phyloP scores from a whole-genome alignment of 2,888 invertebrate species.

The Diogma glabrata region DNA sequence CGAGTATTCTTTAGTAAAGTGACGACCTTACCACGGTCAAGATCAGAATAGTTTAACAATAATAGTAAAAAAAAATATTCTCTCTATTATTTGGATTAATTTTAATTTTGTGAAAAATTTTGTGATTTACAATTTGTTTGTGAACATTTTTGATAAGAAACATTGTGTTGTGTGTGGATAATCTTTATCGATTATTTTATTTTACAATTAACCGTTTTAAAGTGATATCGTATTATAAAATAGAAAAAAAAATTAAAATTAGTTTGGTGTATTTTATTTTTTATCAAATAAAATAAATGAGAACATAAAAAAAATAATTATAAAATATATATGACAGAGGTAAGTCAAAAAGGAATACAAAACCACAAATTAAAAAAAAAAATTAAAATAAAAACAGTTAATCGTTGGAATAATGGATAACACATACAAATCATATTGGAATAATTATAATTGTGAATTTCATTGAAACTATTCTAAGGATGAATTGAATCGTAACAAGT shows the following conservation, averaged over 20 bases:
- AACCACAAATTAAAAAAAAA: too few relatives aligned
- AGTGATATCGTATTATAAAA: conserved; percentile 3
- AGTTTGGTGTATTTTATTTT: too few relatives aligned
- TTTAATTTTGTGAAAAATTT: conserved; percentile 3
- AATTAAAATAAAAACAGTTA: too few relatives aligned
- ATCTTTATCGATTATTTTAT: neutral
- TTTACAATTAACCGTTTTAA: neutral
- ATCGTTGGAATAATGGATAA: too few relatives aligned
- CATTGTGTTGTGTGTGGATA: neutral
- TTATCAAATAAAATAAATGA: too few relatives aligned
- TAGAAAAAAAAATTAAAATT: too few relatives aligned
- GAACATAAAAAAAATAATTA: too few relatives aligned
- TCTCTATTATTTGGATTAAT: neutral
- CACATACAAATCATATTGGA: too few relatives aligned
- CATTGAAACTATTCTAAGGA: neutral
- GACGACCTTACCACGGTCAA: conserved; percentile 37
- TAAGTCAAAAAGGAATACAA: too few relatives aligned
- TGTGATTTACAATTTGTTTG: neutral
- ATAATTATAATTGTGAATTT: neutral
- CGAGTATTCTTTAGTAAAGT: conserved; percentile 36
- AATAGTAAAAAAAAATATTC: neutral
- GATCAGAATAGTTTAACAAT: conserved; percentile 18
- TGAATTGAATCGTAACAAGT: conserved; percentile 2
- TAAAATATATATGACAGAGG: too few relatives aligned
- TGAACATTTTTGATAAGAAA: neutral